A percentile compares a stretch with the other conserved stretches of the same genome.
Conservation (phyloP, 2,113 vertebrate species). For the Barnardius zonarius region DNA sequence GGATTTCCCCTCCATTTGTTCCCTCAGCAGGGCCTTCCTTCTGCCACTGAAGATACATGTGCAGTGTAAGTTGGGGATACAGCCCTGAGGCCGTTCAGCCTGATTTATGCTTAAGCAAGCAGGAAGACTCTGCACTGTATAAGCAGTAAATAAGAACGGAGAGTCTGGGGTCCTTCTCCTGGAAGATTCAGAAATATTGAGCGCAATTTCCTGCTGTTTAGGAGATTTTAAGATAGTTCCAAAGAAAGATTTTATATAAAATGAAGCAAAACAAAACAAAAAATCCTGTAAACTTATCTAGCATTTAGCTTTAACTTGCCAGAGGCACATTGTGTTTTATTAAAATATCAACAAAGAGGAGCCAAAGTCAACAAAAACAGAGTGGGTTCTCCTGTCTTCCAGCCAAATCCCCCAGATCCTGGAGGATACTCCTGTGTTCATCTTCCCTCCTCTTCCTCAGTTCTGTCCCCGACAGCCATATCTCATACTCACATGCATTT, state of each 20-base stretch:
- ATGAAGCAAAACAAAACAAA: conserved; percentile 47
- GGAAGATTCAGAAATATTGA: conserved; percentile 43
- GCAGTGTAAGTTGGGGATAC: neutral
- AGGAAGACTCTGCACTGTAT: neutral
- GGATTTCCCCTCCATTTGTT: conserved; percentile 1
- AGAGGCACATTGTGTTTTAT: conserved; percentile 58
- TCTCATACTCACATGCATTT: neutral
- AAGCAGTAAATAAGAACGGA: neutral
- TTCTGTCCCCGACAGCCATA: neutral
- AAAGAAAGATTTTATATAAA: conserved; percentile 54
- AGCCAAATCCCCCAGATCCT: neutral
- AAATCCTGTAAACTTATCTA: conserved; percentile 43
- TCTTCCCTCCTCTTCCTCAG: neutral
- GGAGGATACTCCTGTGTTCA: neutral
- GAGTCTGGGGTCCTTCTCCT: conserved; percentile 33
- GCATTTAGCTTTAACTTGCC: conserved; percentile 55
- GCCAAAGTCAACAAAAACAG: conserved; percentile 48
- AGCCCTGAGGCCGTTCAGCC: neutral
- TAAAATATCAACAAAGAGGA: conserved; percentile 52
- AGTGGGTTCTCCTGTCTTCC: conserved; percentile 2
- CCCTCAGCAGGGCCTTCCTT: neutral
- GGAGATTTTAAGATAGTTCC: conserved; percentile 43
- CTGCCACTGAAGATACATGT: neutral
- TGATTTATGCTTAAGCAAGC: conserved; percentile 19
- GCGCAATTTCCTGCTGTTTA: conserved; percentile 62